Evolutionary conservation across 2,113 vertebrate species (phyloP), one percentile per base, ranked within the genome.

Genomic region (Ia io): DNA sequence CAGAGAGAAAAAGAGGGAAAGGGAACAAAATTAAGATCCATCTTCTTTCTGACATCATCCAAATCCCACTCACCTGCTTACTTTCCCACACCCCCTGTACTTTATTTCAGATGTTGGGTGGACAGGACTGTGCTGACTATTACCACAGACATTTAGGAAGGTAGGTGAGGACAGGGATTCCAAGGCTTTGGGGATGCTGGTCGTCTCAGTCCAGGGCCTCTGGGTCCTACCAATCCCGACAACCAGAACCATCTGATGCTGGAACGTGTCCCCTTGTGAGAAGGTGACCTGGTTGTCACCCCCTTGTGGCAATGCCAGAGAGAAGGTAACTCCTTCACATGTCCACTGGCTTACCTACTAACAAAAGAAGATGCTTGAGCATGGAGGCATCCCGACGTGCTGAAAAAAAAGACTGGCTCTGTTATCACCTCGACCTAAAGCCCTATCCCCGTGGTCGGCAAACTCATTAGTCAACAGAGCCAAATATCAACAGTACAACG

Each of bases 21-120:
- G 96, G 95, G 85, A 97, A 95, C 87, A 96, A 95, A 98, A 97
- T 71, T 95, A 97, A 98, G 98, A 99, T 98, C 98, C 98, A 98
- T 98, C 98, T 98, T 97, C 25, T 83, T 95, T 78, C 95, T 70
- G 37, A 86, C 69, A 95, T 47, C n/a, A 95, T 83, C 59, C 28
- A 92, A 92, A 79, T 25, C 9, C 9, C n/a, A 77, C n/a, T 83
- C 69, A 93, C 78, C 69, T 82, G 85, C 84, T 97, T 69, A 59
- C 40, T 96, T 74, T 74, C 67, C 32, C 65, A 7, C 49, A 74
- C 37, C 20, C 37, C 51, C 37, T 95, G 40, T 94, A 78, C 91
- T 83, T 91, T 88, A 92, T 89, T 84, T 14, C 61, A 92, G 91
- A 87, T 90, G 30, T 70, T 80, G 42, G 51, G 76, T 63, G 32